Evolutionary conservation across 2,797 vertebrate genomes (phyloP).

Genomic region (Dendrocincla tyrannina): DNA sequence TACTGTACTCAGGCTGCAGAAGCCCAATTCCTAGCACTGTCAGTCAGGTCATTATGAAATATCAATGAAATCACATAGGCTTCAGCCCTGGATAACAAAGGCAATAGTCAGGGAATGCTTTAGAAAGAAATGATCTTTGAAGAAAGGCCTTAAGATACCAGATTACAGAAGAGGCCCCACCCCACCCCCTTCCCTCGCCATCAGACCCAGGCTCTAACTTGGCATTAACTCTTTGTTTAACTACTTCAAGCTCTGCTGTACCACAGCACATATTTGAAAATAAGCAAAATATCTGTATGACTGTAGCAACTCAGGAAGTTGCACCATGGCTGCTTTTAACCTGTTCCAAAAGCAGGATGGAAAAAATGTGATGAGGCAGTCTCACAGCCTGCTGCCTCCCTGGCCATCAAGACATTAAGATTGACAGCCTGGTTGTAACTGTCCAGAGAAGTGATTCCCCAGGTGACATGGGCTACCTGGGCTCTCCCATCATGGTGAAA

Average conservation of each 20-base stretch:
- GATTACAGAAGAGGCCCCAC: neutral
- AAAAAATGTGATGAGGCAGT: neutral
- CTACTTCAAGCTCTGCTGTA: neutral
- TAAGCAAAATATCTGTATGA: neutral
- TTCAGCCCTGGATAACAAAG: neutral
- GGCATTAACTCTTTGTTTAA: neutral
- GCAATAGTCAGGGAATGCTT: neutral
- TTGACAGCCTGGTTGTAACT: neutral
- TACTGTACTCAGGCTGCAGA: conserved; percentile 46
- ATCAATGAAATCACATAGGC: conserved; percentile 46
- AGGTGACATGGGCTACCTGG: neutral
- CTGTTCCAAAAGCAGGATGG: neutral
- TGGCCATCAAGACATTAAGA: neutral
- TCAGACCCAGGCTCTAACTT: neutral
- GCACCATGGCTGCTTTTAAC: neutral
- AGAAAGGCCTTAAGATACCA: neutral
- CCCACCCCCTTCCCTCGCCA: neutral
- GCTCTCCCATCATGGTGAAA: neutral
- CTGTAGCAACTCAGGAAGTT: neutral
- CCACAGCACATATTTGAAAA: neutral
- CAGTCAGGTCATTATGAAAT: conserved; percentile 28
- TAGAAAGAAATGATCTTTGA: neutral
- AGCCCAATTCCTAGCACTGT: conserved; percentile 53
- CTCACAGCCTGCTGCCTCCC: neutral
- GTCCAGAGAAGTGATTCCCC: neutral